phyloP scores from a whole-genome alignment of 2,888 invertebrate genomes.

The Chironomus riparius region DNA sequence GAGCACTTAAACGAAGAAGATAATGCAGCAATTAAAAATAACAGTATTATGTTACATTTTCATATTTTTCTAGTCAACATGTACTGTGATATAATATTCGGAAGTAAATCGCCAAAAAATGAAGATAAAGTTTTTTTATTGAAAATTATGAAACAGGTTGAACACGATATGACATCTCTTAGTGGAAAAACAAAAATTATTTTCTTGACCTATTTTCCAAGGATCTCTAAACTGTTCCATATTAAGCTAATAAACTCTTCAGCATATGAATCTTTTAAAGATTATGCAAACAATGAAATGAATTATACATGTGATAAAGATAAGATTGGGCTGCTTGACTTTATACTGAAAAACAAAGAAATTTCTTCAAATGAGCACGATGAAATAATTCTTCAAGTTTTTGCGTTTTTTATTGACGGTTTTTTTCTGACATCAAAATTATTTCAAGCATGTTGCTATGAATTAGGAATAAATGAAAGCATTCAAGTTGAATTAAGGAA shows the following conservation, averaged over 20 bases:
- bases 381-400: not conserved
- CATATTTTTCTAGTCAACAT: not conserved
- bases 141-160: not conserved
- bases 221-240: not conserved
- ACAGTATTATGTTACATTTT: not conserved
- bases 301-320: not conserved
- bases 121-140: not conserved
- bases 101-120: not conserved
- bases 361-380: not conserved
- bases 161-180: not conserved
- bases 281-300: not conserved
- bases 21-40: not conserved
- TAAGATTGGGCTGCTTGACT: not conserved
- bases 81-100: not conserved
- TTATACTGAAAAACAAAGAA: not conserved
- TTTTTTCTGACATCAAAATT: not conserved
- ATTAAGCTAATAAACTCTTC: not conserved
- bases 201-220: not conserved
- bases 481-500: not conserved
- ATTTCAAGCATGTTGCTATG: not conserved
- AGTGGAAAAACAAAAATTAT: not conserved
- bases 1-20: not conserved
- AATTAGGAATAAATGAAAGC: not conserved
- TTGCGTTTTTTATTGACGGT: not conserved
- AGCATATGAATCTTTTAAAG: not conserved